These are phyloP conservation scores for Unio pictorum DNA, from an alignment of 2,888 invertebrate genomes.

Conservation along the genomic window DNA sequence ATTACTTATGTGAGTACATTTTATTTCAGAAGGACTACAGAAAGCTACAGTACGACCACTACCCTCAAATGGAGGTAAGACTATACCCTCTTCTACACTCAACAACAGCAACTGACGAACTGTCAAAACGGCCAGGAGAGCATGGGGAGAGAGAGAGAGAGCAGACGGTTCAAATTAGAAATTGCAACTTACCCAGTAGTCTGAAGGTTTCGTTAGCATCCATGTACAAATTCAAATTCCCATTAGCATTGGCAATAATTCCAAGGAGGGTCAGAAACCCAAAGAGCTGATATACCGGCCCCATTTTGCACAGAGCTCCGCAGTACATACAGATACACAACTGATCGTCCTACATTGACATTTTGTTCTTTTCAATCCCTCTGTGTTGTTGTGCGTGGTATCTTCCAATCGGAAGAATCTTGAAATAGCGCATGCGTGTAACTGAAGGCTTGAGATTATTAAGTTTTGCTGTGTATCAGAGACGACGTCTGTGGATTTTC, in stretches of 20 bases:
- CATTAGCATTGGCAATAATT: slow-evolving; percentile 39
- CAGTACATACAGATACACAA: neutral
- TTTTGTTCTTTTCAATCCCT: slow-evolving; percentile 1
- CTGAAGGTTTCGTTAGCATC: slow-evolving; percentile 55
- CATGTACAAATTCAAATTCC: slow-evolving; percentile 59
- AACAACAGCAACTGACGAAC: no score
- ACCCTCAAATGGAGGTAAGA: no score
- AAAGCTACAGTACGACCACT: no score
- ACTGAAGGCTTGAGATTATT: no score
- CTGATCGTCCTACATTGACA: neutral
- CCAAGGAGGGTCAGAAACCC: slow-evolving; percentile 42
- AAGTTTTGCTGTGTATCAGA: no score
- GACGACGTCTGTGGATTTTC: no score
- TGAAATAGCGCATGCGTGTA: slow-evolving; percentile 1
- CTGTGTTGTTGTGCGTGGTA: neutral
- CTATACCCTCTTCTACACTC: no score
- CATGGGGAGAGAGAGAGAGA: slow-evolving; percentile 7
- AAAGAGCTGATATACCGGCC: slow-evolving; percentile 27
- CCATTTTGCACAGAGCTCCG: slow-evolving; percentile 33
- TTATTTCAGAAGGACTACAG: no score
- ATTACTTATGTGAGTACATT: no score
- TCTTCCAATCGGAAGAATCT: neutral
- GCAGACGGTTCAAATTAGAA: slow-evolving; percentile 2
- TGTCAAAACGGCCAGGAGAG: neutral
- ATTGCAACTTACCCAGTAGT: slow-evolving; percentile 55